Percentiles rank a stretch among this genome's conserved stretches.
phyloP scores from a whole-genome alignment of 2,797 vertebrate genomes.

The Catostomus latipinnis region DNA sequence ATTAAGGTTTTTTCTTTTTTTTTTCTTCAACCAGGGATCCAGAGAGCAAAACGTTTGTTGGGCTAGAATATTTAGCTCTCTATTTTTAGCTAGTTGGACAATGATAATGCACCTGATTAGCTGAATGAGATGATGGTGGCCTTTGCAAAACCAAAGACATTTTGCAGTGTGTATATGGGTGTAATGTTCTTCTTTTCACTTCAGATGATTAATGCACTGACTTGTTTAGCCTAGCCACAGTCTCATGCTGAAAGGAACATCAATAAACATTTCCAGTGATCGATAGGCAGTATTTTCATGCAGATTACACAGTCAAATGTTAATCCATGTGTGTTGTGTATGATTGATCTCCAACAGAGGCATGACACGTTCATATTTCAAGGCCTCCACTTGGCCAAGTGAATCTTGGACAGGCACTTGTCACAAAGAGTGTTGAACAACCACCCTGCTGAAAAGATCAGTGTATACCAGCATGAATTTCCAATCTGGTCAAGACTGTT shows the following conservation, averaged over 20 bases:
- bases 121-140: background rate
- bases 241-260: conserved; percentile 32
- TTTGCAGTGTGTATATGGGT: background rate
- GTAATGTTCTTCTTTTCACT: conserved; percentile 13
- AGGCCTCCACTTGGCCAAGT: background rate
- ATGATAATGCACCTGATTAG: conserved; percentile 29
- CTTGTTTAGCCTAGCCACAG: conserved; percentile 40
- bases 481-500: too few relatives aligned
- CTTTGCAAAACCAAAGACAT: conserved; percentile 20
- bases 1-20: background rate
- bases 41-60: background rate
- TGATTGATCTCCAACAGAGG: conserved; percentile 17
- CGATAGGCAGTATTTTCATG: conserved; percentile 47
- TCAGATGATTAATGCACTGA: conserved; percentile 38
- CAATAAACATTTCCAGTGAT: conserved; percentile 50
- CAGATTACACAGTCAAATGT: conserved; percentile 40
- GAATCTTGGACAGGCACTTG: background rate
- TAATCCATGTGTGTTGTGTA: conserved; percentile 41
- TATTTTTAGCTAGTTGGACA: conserved; percentile 10
- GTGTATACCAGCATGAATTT: background rate
- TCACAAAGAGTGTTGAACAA: too few relatives aligned
- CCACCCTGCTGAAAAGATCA: too few relatives aligned
- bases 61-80: background rate
- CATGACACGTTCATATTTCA: conserved; percentile 5
- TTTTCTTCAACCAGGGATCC: background rate